Evolutionary conservation across 2,113 vertebrate species (phyloP), one percentile per base, ranked within the genome.

Genomic region (Rhinolophus ferrumequinum): DNA sequence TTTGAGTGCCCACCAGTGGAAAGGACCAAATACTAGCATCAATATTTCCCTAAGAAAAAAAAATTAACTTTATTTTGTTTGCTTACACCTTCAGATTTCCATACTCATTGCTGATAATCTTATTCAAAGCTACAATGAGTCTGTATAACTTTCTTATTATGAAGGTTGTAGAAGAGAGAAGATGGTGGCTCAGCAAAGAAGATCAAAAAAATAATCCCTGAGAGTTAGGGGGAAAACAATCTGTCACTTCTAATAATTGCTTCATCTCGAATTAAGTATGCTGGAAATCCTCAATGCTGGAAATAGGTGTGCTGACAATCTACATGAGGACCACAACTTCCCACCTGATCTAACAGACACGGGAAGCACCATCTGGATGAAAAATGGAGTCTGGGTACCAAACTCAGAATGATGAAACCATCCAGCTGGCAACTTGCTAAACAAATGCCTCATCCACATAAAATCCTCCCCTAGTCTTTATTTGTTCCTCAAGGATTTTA

Each of bases 341-440:
- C 85, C 5, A 0, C 84, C 84, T 38, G 76, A 95, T 22, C 70
- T 56, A 64, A 79, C 81, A 54, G 52, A 21, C 66, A 64, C 69
- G 8, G 7, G 70, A 85, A 67, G 60, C 54, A 62, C 91, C 76
- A 94, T 84, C 80, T 90, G 96, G 84, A 66, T 60, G 66, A 60
- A 58, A 77, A 90, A 66, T 67, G 15, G 16, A 90, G 72, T 24
- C 60, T 21, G n/a, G 5, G 38, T 35, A 90, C 66, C 85, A 90
- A 89, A 72, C 76, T 83, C 88, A 18, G 47, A 87, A 88, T 0
- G 60, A 80, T 22, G 26, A 83, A 92, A 94, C 90, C 72, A 96
- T 64, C 84, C 95, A 94, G 93, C 95, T 97, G 91, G 75, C 93
- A 81, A 18, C 8, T 11, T 73, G 64, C 70, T 84, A 66, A 88